Conservation (phyloP, 2,797 vertebrate species). For the Rallus crepitans region DNA sequence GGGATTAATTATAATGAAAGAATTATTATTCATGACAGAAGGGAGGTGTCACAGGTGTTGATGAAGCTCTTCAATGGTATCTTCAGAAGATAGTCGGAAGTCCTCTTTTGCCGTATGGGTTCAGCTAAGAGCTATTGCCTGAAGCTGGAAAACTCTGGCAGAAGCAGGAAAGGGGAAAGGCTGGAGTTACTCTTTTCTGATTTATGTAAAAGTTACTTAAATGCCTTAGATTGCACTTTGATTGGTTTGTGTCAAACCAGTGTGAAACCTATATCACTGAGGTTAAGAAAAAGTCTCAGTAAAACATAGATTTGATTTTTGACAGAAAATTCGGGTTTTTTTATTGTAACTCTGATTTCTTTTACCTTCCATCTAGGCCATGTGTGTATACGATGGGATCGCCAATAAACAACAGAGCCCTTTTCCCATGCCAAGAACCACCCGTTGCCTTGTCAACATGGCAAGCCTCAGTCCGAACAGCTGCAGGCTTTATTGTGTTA, state of each 20-base stretch:
- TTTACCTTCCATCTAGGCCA: conserved; percentile 83
- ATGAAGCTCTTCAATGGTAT: neutral
- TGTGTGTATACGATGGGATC: conserved; percentile 97
- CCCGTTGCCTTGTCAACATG: conserved; percentile 98
- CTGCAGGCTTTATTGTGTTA: conserved; percentile 89
- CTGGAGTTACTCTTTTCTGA: neutral
- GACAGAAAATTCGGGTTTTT: conserved; percentile 15
- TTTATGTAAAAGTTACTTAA: neutral
- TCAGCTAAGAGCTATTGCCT: neutral
- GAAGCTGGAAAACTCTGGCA: neutral
- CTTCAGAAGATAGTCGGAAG: neutral
- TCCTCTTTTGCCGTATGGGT: neutral
- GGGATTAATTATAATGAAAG: neutral
- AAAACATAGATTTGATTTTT: neutral
- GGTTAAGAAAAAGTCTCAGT: neutral
- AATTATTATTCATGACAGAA: neutral
- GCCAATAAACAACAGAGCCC: conserved; percentile 97
- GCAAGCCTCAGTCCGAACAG: conserved; percentile 89
- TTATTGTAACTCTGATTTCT: conserved; percentile 7
- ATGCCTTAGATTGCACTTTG: neutral
- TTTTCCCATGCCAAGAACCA: conserved; percentile 98
- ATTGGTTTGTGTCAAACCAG: neutral
- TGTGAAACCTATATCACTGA: neutral
- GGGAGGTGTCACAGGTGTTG: neutral
- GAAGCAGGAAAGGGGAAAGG: neutral